Conservation (phyloP, 2,888 invertebrate genomes). For the Lottia scabra region DNA sequence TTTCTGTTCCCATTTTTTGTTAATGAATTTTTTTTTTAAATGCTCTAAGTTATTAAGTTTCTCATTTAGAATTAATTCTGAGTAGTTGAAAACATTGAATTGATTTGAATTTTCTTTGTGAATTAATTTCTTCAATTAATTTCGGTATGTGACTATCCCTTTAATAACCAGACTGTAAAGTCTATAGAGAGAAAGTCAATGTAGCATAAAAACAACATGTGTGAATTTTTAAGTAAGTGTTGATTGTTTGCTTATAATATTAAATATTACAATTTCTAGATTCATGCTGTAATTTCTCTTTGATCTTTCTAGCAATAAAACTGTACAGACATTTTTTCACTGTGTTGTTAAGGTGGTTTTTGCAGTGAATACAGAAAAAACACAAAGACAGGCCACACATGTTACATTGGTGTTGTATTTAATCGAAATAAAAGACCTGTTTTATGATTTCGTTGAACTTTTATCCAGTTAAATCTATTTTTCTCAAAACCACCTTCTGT, state of each 20-base stretch:
- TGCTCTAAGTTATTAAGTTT: too few relatives aligned
- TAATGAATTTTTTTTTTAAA: too few relatives aligned
- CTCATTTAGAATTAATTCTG: too few relatives aligned
- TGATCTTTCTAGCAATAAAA: background rate
- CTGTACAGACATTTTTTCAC: background rate
- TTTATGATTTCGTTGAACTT: background rate
- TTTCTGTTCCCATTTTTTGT: too few relatives aligned
- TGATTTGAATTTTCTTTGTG: too few relatives aligned
- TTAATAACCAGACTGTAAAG: too few relatives aligned
- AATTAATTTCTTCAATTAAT: too few relatives aligned
- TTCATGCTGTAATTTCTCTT: background rate
- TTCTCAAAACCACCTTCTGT: too few relatives aligned
- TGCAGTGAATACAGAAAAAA: background rate
- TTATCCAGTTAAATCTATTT: background rate
- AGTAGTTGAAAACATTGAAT: too few relatives aligned
- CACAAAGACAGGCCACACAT: background rate
- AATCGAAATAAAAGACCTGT: background rate
- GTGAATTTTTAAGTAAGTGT: background rate
- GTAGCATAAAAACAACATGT: background rate
- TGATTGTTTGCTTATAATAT: background rate
- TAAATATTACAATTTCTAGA: background rate
- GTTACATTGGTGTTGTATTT: background rate
- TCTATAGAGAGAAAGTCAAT: background rate
- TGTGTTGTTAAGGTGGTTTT: conserved; percentile 1
- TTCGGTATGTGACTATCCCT: too few relatives aligned